phyloP scores from a whole-genome alignment of 2,113 vertebrate species.

The Tamias sibiricus region DNA sequence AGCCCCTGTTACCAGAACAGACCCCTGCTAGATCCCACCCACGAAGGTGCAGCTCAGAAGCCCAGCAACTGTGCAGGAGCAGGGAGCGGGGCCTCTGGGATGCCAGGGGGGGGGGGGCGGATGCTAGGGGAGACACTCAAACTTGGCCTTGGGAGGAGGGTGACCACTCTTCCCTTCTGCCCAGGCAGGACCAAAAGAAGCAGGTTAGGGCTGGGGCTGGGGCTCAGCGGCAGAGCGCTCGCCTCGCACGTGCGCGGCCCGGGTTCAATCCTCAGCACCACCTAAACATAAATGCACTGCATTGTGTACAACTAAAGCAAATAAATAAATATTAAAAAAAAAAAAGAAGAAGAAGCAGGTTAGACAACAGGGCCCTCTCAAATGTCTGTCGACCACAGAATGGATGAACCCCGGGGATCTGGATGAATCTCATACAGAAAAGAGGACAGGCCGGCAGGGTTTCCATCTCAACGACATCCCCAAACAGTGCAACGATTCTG shows the following conservation, averaged over 20 bases:
- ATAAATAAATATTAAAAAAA: no score
- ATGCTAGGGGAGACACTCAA: background rate
- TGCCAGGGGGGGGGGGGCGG: background rate
- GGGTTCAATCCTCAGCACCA: no score
- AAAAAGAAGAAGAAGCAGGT: no score
- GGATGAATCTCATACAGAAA: background rate
- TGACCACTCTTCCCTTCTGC: background rate
- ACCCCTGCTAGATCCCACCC: background rate
- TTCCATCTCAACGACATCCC: background rate
- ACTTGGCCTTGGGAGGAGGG: background rate
- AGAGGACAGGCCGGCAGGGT: background rate
- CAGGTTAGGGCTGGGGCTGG: no score
- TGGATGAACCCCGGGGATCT: accelerated
- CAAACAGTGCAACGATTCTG: no score
- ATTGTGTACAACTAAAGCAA: no score
- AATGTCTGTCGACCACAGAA: background rate
- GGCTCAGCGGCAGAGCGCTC: no score
- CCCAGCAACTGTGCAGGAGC: no score
- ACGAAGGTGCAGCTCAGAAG: background rate
- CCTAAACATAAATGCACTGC: no score
- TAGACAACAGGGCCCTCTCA: background rate
- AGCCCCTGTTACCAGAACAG: background rate
- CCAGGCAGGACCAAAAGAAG: background rate
- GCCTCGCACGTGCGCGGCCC: no score
- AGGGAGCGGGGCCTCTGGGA: background rate